Evolutionary conservation across 2,113 vertebrate species (phyloP).

Genomic region (Sceloporus undulatus): DNA sequence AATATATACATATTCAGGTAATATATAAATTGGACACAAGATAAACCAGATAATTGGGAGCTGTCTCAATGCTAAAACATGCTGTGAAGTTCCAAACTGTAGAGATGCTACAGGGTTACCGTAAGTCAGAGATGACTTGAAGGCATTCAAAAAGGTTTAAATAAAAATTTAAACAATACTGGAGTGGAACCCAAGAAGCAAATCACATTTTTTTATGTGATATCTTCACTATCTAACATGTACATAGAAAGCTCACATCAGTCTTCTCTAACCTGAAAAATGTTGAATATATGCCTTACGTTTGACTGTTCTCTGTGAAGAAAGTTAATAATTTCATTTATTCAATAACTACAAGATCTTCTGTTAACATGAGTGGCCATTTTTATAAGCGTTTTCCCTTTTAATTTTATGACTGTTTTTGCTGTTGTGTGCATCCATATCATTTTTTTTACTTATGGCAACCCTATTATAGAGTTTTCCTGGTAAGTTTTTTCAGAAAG

Average conservation of each 20-base stretch:
- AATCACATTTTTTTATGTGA: not conserved
- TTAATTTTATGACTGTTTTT: not conserved
- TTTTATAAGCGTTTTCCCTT: not conserved
- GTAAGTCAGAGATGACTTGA: too few relatives aligned
- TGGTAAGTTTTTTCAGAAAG: too few relatives aligned
- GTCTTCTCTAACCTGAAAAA: too few relatives aligned
- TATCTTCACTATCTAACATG: not conserved
- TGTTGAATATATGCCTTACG: not conserved
- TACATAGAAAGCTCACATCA: not conserved
- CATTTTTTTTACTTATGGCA: too few relatives aligned
- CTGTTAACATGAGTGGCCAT: not conserved
- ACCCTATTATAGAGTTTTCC: too few relatives aligned
- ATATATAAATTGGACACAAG: not conserved
- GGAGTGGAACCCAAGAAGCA: not conserved
- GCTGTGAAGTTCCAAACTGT: not conserved
- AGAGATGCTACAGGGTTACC: too few relatives aligned
- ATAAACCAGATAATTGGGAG: not conserved
- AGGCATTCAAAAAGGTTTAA: too few relatives aligned
- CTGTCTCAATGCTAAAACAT: not conserved
- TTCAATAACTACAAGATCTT: not conserved
- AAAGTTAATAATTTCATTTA: not conserved
- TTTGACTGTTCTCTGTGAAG: constrained; percentile 4
- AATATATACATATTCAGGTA: not conserved
- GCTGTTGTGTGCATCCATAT: too few relatives aligned
- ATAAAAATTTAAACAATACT: not conserved